Conservation (phyloP, 2,113 vertebrate species). For the Halcyon senegalensis region DNA sequence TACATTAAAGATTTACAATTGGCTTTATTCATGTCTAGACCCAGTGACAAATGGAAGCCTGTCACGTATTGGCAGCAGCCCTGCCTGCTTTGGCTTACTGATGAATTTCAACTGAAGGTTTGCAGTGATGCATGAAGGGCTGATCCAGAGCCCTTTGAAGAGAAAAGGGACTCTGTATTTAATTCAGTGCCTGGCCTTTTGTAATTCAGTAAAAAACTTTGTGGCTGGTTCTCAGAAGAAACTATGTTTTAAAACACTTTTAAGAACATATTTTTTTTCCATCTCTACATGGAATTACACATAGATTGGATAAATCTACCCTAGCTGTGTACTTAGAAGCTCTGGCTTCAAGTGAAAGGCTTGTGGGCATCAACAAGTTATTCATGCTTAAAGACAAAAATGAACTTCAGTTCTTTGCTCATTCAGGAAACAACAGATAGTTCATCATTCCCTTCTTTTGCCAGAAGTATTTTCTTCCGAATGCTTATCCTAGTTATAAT, state of each 20-base stretch:
- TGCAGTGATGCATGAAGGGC: not conserved
- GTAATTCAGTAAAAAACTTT: not conserved
- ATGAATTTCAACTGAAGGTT: not conserved
- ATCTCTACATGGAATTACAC: not conserved
- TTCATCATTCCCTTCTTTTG: not conserved
- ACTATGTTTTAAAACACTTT: not conserved
- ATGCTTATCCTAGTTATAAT: not conserved
- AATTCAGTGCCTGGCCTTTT: not conserved
- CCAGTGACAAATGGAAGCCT: not conserved
- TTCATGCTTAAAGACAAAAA: not conserved
- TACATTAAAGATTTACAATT: not conserved
- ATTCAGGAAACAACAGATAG: rapidly evolving
- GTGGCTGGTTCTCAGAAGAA: not conserved
- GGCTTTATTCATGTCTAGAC: not conserved
- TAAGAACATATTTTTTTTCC: not conserved
- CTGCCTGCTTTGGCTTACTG: not conserved
- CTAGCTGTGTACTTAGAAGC: not conserved
- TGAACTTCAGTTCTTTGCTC: not conserved
- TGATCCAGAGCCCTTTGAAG: not conserved
- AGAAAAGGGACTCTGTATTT: not conserved
- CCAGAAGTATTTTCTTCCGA: not conserved
- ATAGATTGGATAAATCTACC: not conserved
- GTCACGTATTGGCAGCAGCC: not conserved
- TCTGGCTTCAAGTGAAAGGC: not conserved
- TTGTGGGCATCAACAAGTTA: not conserved